Base-by-base conservation (phyloP, 92 coral and sea anemone genomes). In the Virgularia gustaviana region DNA sequence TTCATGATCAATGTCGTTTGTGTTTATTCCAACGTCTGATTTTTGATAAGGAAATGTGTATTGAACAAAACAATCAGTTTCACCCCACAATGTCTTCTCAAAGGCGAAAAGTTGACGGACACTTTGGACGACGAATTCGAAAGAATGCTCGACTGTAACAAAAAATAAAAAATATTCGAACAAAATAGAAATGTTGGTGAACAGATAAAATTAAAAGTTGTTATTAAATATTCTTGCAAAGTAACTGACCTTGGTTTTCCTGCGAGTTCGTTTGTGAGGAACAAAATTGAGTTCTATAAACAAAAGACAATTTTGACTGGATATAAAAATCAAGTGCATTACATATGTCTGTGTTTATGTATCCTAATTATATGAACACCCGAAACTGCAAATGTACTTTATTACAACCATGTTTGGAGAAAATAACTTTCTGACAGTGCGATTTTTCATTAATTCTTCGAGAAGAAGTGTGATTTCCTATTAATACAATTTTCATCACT, bases 11-110 rank as follows among this genome's bases (percentile, higher is more conserved):
- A 18, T 47, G 9, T 76, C 78, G 35, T 78, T 82, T 47, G 15
- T 47, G 41, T 65, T 78, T 34, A 59, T 76, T 74, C 78, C 79
- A 16, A 38, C 37, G 36, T 68, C 75, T 20, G 75, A 61, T 49
- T 51, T 49, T 59, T 78, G 92, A 62, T 70, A 78, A 53, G 99
- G 99, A 72, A 94, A 94, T 64, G 87, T 89, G 76, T 94, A 94
- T 83, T 94, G 96, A 9, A 94, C 90, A 83, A 81, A 94, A 44
- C 99, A 94, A 71, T 94, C 99, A 6, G 99, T 89, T 78, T 94
- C 96, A 58, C 95, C 99, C 86, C 90, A 86, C 42, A 90, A 86
- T 6, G 99, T 87, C 74, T 73, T 87, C 30, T 85, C 83, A 76
- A 94, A 94, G 28, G 83, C 86, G 25, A 90, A 89, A 71, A 94